phyloP scores from a whole-genome alignment of 2,113 vertebrate genomes.

The Osmerus mordax region DNA sequence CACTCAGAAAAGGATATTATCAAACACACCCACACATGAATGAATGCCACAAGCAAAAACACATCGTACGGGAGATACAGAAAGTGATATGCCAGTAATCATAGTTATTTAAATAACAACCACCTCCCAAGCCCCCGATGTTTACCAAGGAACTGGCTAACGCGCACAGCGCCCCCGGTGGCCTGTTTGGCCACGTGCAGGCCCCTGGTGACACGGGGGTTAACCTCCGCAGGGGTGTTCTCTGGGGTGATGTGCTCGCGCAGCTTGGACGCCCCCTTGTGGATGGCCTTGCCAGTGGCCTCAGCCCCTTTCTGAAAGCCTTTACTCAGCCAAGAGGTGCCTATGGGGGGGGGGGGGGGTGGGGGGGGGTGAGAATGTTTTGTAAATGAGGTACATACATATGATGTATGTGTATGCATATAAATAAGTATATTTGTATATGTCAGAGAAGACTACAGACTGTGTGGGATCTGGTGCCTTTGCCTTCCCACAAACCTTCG shows the following conservation, averaged over 20 bases:
- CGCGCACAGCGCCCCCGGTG: constrained; percentile 85
- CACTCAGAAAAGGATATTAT: not conserved
- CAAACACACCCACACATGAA: not conserved
- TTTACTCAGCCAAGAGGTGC: constrained; percentile 85
- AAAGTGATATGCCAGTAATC: not conserved
- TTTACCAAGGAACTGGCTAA: constrained; percentile 90
- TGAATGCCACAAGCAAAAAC: not conserved
- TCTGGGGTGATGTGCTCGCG: constrained; percentile 88
- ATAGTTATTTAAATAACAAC: not conserved
- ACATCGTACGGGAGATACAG: not conserved
- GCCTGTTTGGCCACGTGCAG: constrained; percentile 84
- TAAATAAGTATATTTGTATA: too few relatives aligned
- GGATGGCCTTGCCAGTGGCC: constrained; percentile 86
- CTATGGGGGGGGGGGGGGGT: constrained; percentile 64
- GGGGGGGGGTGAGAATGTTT: constrained; percentile 17
- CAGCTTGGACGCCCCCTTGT: constrained; percentile 85
- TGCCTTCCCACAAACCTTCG: too few relatives aligned
- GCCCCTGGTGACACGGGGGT: constrained; percentile 77
- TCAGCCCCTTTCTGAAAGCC: constrained; percentile 87
- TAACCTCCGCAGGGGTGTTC: constrained; percentile 87
- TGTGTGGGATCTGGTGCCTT: too few relatives aligned
- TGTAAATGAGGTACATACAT: too few relatives aligned
- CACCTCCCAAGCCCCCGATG: not conserved
- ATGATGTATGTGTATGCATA: too few relatives aligned
- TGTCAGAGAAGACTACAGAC: too few relatives aligned